Base-by-base conservation (phyloP, 2,113 vertebrate species). In the Cairina moschata region DNA sequence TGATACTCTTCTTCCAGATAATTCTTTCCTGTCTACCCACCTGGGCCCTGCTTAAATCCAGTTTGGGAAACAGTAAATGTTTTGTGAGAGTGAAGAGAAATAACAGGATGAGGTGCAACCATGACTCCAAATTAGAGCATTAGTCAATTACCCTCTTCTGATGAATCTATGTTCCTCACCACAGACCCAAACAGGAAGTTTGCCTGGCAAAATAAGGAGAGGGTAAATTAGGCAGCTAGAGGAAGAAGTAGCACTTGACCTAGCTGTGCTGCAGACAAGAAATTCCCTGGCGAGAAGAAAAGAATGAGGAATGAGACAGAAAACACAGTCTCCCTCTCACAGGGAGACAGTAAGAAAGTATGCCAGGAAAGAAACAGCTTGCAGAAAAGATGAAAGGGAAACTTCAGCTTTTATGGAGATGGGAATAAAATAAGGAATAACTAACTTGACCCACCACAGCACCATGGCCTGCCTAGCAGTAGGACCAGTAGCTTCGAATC, bases 381-480 rank as follows among this genome's bases (percentile, higher is more conserved):
- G 22, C 34, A 21, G 38, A 86, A 83, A 80, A 88, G 15, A 69
- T 7, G 2, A 85, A 91, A 89, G 25, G 8, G 29, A 85, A 82
- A 56, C 7, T 28, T 79, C 23, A 17, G 13, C 1, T 89, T 88
- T 94, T 50, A 40, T 58, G 55, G 82, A 60, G 34, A 86, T 6
- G 9, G 34, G 11, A 73, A 65, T 16, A 38, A 87, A 72, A 8
- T 2, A 44, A 77, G 34, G 15, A 90, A 38, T 32, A 63, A 56
- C 1, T 73, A 32, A 42, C 46, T 9, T 56, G 26, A 83, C 8
- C 25, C 32, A 65, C 28, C 0, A 0, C 0, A 67, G 28, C 52
- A 90, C 46, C 52, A 23, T 78, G 40, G 16, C 3, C 54, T 72
- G 48, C 22, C 55, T 72, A 54, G 40, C 29, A 90, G 56, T 20